Base-by-base conservation (phyloP, 2,797 vertebrate species). In the Gallinago stenura region DNA sequence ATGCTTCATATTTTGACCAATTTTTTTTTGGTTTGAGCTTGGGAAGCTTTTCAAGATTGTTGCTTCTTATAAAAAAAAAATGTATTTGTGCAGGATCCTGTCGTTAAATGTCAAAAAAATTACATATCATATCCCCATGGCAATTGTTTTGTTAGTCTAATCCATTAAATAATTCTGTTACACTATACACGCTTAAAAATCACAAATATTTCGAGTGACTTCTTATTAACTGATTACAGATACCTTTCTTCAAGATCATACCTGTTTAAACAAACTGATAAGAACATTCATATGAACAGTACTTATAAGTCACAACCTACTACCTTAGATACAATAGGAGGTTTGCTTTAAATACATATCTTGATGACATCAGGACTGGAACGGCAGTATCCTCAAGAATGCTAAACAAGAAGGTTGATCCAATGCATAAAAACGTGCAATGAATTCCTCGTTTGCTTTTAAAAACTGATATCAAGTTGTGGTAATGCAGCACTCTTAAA, bases 381-480 rank as follows among this genome's bases (percentile, higher is more conserved):
- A 90, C 41, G 24, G 90, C 77, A 83, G 64, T 89, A 94, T 90
- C 68, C 64, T 95, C 95, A 96, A 96, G 96, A 96, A 93, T 37
- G 81, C 83, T 93, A 72, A 94, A 95, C 37, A 89, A 93, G 95
- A 93, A 92, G 46, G n/a, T 39, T 89, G 69, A 95, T 95, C 77
- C 83, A 90, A 68, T 17, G 91, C n/a, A 89, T 77, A 95, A 95
- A 95, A 94, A 80, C 0, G 39, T 60, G 79, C 60, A 93, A 53
- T 45, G 73, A 95, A 84, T 77, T 91, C 73, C 58, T 91, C 2
- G 2, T 64, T 89, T 57, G 51, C 68, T 90, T 66, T 83, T 64
- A 88, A 87, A 87, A 82, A 92, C 5, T 70, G 93, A 87, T 73
- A 75, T 6, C 19, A 89, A 82, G 53, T 56, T 91, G 91, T 77